Percentiles rank a stretch among this genome's conserved stretches.
These are phyloP conservation scores for Colossoma macropomum DNA, from an alignment of 2,113 vertebrate species.

Conservation along the genomic window DNA sequence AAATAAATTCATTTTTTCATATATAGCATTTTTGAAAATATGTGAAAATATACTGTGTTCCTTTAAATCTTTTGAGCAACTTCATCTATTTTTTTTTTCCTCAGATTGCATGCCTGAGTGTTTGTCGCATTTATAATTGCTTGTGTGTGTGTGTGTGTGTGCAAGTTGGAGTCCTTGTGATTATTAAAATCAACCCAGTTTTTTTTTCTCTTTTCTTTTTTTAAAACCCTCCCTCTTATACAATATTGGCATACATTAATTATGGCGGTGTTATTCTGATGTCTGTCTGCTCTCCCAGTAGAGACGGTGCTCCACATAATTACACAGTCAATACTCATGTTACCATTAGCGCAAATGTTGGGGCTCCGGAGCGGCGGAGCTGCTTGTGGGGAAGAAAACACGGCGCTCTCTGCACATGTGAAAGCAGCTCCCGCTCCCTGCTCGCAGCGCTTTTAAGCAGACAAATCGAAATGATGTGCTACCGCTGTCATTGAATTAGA, in stretches of 20 bases:
- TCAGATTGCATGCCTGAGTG: not conserved
- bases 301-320: constrained; percentile 59
- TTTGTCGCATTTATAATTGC: constrained; percentile 5
- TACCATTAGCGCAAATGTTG: constrained; percentile 55
- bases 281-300: constrained; percentile 57
- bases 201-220: constrained; percentile 1
- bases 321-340: constrained; percentile 61
- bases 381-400: constrained; percentile 16
- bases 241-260: constrained; percentile 63
- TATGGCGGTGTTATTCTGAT: constrained; percentile 61
- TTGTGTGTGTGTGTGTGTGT: constrained; percentile 2
- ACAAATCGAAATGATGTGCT: constrained; percentile 8
- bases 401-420: not conserved
- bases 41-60: too few relatives aligned
- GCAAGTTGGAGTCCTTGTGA: constrained; percentile 18
- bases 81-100: too few relatives aligned
- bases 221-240: constrained; percentile 48
- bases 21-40: too few relatives aligned
- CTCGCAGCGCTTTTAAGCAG: constrained; percentile 16
- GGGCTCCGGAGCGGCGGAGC: constrained; percentile 22
- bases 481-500: constrained; percentile 10
- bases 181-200: constrained; percentile 54
- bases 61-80: too few relatives aligned
- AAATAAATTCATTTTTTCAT: too few relatives aligned
- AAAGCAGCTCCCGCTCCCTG: not conserved